Conservation (phyloP, 2,797 vertebrate genomes). For the Enteromius treurensis region DNA sequence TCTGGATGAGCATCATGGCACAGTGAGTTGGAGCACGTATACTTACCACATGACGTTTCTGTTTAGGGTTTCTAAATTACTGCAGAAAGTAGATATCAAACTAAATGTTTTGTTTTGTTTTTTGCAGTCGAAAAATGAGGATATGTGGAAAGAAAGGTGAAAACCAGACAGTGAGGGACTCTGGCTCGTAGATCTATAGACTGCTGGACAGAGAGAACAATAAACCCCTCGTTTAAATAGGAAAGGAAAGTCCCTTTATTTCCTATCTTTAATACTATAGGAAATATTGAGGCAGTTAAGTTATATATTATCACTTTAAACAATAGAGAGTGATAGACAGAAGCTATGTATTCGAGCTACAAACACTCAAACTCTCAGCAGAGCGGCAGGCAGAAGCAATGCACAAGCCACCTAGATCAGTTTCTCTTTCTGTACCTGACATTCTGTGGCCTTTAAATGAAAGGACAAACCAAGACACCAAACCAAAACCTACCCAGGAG, state of each 20-base stretch:
- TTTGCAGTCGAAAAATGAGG: background rate
- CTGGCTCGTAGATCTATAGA: background rate
- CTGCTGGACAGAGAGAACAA: background rate
- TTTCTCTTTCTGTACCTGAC: background rate
- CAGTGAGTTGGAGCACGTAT: background rate
- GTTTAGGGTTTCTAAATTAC: background rate
- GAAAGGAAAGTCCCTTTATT: background rate
- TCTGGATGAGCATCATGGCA: background rate
- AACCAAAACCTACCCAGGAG: background rate
- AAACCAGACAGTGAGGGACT: constrained; percentile 13
- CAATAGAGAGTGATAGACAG: too few species aligned
- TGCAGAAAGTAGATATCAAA: background rate
- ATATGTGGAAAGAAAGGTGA: background rate
- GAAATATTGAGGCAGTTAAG: too few species aligned
- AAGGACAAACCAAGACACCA: background rate
- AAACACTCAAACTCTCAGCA: too few species aligned
- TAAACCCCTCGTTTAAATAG: background rate
- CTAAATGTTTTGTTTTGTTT: background rate
- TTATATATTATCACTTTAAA: too few species aligned
- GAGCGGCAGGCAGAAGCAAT: too few species aligned
- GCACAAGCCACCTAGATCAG: too few species aligned
- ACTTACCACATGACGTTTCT: background rate
- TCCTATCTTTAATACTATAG: background rate
- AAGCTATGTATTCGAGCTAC: background rate
- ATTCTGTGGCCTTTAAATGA: background rate